Evolutionary conservation across 2,797 vertebrate genomes (phyloP).

Genomic region (Lithobates sylvaticus): DNA sequence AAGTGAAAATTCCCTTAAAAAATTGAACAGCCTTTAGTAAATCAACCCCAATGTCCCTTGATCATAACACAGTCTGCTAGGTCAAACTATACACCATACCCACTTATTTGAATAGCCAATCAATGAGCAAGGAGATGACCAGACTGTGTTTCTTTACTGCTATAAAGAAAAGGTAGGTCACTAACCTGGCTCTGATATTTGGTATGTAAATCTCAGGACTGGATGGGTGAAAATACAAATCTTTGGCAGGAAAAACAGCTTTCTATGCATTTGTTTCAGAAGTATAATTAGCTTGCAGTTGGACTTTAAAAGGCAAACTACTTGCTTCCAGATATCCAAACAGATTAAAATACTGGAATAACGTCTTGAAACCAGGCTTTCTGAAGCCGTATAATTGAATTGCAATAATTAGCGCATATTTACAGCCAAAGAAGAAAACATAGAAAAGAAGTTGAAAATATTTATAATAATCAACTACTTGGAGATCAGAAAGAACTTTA

Average conservation of each 20-base stretch:
- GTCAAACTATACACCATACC: too few relatives aligned
- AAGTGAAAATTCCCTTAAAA: too few relatives aligned
- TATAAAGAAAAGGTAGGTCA: too few relatives aligned
- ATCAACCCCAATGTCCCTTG: too few relatives aligned
- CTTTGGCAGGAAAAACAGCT: background rate
- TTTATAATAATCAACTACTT: constrained; percentile 27
- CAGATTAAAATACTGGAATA: background rate
- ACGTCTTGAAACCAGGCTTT: background rate
- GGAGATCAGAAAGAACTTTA: constrained; percentile 1
- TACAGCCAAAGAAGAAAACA: background rate
- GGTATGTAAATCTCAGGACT: background rate
- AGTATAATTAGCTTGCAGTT: background rate
- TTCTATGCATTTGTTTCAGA: background rate
- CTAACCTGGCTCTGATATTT: too few relatives aligned
- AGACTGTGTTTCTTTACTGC: too few relatives aligned
- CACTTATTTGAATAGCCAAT: too few relatives aligned
- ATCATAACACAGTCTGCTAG: too few relatives aligned
- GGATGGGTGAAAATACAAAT: background rate
- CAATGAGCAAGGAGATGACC: too few relatives aligned
- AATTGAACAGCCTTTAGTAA: too few relatives aligned
- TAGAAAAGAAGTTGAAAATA: background rate
- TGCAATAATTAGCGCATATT: background rate
- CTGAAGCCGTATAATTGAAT: background rate
- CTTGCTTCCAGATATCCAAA: background rate
- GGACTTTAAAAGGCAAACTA: too few relatives aligned